Evolutionary conservation across 2,113 vertebrate genomes (phyloP).

Genomic region (Terrapene triunguis): DNA sequence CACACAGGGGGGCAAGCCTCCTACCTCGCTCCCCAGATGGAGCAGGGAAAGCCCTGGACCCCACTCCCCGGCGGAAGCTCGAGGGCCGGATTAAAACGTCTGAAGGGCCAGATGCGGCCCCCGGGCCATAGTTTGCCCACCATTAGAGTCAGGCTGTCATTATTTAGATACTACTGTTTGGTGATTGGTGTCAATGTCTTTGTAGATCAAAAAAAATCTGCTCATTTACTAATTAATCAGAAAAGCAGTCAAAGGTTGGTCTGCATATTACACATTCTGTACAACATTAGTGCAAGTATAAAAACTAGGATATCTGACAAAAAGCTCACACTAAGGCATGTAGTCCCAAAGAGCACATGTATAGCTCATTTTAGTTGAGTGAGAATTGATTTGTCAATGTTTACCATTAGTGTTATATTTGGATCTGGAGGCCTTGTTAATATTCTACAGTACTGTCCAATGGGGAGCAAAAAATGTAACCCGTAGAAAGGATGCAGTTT

Average conservation of each 20-base stretch:
- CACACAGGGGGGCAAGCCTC: too few species aligned
- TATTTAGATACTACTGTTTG: neutral
- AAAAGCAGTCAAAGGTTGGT: neutral
- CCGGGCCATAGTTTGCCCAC: too few species aligned
- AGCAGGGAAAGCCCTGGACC: too few species aligned
- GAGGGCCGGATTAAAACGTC: too few species aligned
- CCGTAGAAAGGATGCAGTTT: neutral
- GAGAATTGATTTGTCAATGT: neutral
- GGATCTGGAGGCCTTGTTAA: neutral
- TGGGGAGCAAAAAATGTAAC: neutral
- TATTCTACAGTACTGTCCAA: neutral
- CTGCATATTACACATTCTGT: neutral
- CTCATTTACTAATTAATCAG: neutral
- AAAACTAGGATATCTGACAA: neutral
- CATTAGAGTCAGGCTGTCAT: neutral
- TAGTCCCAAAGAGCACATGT: neutral
- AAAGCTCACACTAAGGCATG: neutral
- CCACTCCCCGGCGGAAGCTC: too few species aligned
- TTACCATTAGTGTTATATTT: neutral
- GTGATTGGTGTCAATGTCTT: neutral
- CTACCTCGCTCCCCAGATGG: too few species aligned
- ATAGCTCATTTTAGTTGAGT: neutral
- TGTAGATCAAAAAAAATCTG: neutral
- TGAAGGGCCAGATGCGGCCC: too few species aligned
- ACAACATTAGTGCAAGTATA: neutral